Evolutionary conservation across 2,888 invertebrate genomes (phyloP), one percentile per base, ranked within the genome.

Genomic region (Didymodactylos carnosus): DNA sequence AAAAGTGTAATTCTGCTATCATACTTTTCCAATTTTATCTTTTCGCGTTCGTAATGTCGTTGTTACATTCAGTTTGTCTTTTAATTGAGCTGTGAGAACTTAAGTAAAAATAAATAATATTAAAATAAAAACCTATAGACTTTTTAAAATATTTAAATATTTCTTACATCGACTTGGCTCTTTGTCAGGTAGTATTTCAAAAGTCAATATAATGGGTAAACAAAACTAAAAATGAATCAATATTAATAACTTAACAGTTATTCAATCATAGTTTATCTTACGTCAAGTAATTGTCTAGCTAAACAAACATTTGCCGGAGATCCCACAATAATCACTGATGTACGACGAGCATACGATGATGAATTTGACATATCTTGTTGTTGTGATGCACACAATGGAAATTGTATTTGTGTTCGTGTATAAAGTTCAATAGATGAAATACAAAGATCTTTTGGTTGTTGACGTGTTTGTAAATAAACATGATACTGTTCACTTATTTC

Each of bases 21-120:
- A n/a, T 62, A 62, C 62, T 62, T 62, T 62, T 19, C 62, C n/a
- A n/a, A n/a, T n/a, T n/a, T 62, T 62, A 62, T 62, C 62, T 62
- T 62, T 62, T n/a, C 62, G 62, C n/a, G 62, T 62, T 35, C 62
- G 62, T 19, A 62, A 19, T 11, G n/a, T 62, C n/a, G 62, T 62
- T 19, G 62, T 35, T 19, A 62, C 62, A 35, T 62, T 62, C 10
- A 62, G 25, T 62, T 62, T 62, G n/a, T 62, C 62, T 35, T 62
- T 62, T 3, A 62, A 35, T 35, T 35, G 62, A 35, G 29, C 62
- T 27, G 14, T 62, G 16, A 35, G 35, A 62, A n/a, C 62, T 62
- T 11, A 19, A 62, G 19, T 6, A 29, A 29, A 62, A 62, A 35
- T 10, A 49, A 23, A 23, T 10, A n/a, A n/a, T 43, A 6, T 43